These are phyloP conservation scores for Scaptomyza graminum DNA, from an alignment of 1,140 invertebrate species.

Conservation along the genomic window DNA sequence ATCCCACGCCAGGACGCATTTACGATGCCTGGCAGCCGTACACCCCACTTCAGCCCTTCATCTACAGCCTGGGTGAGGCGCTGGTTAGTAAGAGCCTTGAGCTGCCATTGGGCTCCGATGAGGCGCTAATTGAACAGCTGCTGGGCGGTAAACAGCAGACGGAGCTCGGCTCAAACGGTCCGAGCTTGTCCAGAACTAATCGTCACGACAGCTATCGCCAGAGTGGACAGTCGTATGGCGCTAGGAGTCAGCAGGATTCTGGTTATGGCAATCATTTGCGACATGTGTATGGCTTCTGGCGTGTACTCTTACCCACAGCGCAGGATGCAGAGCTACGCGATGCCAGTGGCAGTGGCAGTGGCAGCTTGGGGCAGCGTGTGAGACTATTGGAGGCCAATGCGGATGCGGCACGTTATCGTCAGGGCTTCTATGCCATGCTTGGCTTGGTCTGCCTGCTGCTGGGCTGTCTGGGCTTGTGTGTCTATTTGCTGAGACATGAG, in stretches of 20 bases:
- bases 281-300: constrained; percentile 76
- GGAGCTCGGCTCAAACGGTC: constrained; percentile 37
- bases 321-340: constrained; percentile 37
- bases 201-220: constrained; percentile 53
- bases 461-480: constrained; percentile 69
- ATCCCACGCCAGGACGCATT: constrained; percentile 85
- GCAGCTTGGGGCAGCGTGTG: constrained; percentile 55
- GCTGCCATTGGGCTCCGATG: constrained; percentile 26
- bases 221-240: constrained; percentile 38
- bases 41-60: constrained; percentile 84
- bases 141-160: constrained; percentile 35
- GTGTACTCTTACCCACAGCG: constrained; percentile 62
- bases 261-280: constrained; percentile 69
- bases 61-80: constrained; percentile 82
- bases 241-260: constrained; percentile 62
- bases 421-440: constrained; percentile 80
- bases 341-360: background rate
- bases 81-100: constrained; percentile 31
- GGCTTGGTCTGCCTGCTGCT: constrained; percentile 72
- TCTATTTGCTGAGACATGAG: constrained; percentile 72
- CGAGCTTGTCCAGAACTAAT: constrained; percentile 62
- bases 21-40: constrained; percentile 86
- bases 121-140: constrained; percentile 57
- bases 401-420: constrained; percentile 76
- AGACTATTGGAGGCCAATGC: constrained; percentile 66